Conservation (phyloP, 1,140 invertebrate genomes). For the Drosophila mauritiana region DNA sequence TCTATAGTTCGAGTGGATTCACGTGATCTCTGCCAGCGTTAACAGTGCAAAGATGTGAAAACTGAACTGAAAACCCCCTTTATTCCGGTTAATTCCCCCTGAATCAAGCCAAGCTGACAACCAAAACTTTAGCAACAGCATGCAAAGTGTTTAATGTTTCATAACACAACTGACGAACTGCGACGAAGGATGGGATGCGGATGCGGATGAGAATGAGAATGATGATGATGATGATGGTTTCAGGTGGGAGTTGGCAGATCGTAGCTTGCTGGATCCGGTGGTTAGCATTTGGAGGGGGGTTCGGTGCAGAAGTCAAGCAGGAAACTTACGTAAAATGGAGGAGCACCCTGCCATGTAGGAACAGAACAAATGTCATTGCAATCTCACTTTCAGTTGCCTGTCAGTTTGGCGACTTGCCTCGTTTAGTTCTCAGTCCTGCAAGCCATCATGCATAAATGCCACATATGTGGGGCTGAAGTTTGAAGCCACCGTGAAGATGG, state of each 20-base stretch:
- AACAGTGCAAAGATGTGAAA: too few relatives aligned
- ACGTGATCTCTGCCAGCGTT: too few relatives aligned
- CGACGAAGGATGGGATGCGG: background rate
- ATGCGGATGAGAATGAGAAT: too few relatives aligned
- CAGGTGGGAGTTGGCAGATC: background rate
- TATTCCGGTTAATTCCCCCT: background rate
- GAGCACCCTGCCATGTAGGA: background rate
- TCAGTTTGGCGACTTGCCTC: conserved; percentile 3
- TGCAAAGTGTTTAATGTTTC: conserved; percentile 79
- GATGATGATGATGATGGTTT: background rate
- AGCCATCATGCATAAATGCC: conserved; percentile 3
- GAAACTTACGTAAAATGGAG: conserved; percentile 1
- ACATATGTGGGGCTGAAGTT: background rate
- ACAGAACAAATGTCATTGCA: conserved; percentile 48
- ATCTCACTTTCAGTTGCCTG: conserved; percentile 58
- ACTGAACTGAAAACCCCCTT: background rate
- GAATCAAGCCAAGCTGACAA: conserved; percentile 10
- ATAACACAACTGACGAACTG: conserved; percentile 53
- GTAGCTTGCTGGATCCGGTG: background rate
- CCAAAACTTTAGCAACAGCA: conserved; percentile 48
- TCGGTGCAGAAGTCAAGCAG: conserved; percentile 40
- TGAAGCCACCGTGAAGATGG: background rate
- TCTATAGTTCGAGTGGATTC: background rate
- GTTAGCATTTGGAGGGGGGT: background rate
- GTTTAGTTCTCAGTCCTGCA: conserved; percentile 11